Percentiles rank a stretch among this genome's conserved stretches.
phyloP scores from a whole-genome alignment of 2,888 invertebrate genomes.

The Meganola albula region DNA sequence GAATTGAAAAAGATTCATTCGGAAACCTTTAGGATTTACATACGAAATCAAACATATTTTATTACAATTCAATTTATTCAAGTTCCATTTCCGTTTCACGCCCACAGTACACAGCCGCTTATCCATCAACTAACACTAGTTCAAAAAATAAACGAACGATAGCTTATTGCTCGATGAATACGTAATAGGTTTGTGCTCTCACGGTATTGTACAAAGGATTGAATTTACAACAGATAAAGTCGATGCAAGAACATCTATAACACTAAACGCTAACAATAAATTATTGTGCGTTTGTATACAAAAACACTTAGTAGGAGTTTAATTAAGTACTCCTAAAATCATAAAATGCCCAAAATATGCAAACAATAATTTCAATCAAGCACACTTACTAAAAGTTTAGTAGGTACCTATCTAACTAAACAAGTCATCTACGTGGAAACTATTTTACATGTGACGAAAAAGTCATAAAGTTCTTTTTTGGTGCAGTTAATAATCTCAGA shows the following conservation, averaged over 20 bases:
- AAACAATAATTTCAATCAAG: too few species aligned
- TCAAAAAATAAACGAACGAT: conserved; percentile 54
- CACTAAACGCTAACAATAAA: too few species aligned
- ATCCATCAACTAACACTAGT: conserved; percentile 44
- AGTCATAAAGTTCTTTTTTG: background rate
- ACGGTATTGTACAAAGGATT: conserved; percentile 36
- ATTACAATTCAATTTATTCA: conserved; percentile 66
- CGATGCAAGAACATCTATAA: conserved; percentile 24
- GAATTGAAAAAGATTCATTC: conserved; percentile 38
- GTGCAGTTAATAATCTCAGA: background rate
- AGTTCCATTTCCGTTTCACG: conserved; percentile 54
- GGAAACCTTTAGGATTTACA: conserved; percentile 50
- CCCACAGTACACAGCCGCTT: conserved; percentile 48
- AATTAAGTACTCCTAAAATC: too few species aligned
- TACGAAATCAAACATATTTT: conserved; percentile 53
- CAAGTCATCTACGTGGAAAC: too few species aligned
- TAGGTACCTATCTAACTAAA: too few species aligned
- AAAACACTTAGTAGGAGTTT: too few species aligned
- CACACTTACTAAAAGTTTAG: too few species aligned
- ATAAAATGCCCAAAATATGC: too few species aligned
- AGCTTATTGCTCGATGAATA: conserved; percentile 52
- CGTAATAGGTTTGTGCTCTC: conserved; percentile 42
- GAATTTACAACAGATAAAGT: conserved; percentile 23
- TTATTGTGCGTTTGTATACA: too few species aligned
- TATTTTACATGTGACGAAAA: too few species aligned